Conservation (phyloP, 30 jellyfish, hydroid and myxozoan genomes). For the Aurelia sp. region DNA sequence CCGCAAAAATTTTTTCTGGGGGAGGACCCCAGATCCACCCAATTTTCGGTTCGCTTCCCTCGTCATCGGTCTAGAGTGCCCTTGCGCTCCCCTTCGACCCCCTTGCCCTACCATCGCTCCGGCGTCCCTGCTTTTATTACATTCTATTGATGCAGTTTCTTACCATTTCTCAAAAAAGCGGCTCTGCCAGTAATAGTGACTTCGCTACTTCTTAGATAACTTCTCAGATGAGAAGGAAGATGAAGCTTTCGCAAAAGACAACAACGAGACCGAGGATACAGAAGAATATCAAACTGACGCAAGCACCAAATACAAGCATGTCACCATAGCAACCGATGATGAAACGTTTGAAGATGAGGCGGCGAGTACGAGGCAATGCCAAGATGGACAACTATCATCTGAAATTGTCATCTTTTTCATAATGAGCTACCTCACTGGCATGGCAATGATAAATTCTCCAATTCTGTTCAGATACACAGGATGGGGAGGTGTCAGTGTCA, state of each 20-base stretch:
- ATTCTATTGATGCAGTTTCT: no score
- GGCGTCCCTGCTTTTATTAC: no score
- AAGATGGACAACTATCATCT: neutral
- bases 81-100: no score
- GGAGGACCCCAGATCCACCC: no score
- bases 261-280: neutral
- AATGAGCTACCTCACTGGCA: slow-evolving; percentile 3
- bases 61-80: no score
- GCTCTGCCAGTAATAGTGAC: no score
- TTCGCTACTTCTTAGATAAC: no score
- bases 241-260: neutral
- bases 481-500: slow-evolving; percentile 5
- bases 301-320: neutral
- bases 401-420: neutral
- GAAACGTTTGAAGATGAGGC: neutral
- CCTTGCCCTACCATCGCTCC: no score
- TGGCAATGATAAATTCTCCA: neutral
- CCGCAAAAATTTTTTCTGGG: no score
- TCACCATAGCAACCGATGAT: neutral
- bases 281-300: neutral
- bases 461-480: slow-evolving; percentile 3
- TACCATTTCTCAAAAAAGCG: no score
- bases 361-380: neutral
- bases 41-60: no score
- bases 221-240: neutral